phyloP scores from a whole-genome alignment of 2,797 vertebrate genomes.

The Girardinus metallicus region DNA sequence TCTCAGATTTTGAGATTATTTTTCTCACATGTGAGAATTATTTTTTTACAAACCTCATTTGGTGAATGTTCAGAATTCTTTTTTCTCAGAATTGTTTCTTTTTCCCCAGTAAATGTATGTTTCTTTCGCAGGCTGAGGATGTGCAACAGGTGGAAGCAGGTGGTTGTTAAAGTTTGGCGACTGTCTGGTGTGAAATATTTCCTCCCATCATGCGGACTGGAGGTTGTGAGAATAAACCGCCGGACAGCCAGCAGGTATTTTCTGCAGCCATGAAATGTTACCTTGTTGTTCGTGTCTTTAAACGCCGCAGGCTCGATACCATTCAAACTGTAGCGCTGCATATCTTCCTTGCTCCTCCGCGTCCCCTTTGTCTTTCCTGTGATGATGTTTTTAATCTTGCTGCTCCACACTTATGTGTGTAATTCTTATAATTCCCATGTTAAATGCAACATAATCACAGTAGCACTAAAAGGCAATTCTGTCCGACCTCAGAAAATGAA shows the following conservation, averaged over 20 bases:
- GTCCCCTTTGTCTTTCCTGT: conserved; percentile 21
- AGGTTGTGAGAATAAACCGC: conserved; percentile 31
- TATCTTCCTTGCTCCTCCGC: background rate
- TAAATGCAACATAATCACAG: conserved; percentile 72
- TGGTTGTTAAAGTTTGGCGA: conserved; percentile 21
- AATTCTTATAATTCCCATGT: conserved; percentile 76
- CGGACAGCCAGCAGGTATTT: conserved; percentile 24
- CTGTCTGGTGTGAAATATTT: conserved; percentile 52
- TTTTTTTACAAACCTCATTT: too few species aligned
- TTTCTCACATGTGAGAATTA: too few species aligned
- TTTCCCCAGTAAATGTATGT: conserved; percentile 4
- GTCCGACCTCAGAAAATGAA: conserved; percentile 73
- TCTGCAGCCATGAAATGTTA: conserved; percentile 15
- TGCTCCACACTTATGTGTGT: conserved; percentile 51
- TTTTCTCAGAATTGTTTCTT: too few species aligned
- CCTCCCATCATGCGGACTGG: conserved; percentile 8
- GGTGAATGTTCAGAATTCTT: too few species aligned
- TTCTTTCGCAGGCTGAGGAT: conserved; percentile 19
- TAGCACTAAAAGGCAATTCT: conserved; percentile 70
- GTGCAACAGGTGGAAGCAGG: conserved; percentile 33
- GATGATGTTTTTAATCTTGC: conserved; percentile 68
- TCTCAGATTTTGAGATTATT: too few species aligned
- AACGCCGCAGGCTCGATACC: conserved; percentile 37
- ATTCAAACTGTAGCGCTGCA: conserved; percentile 60
- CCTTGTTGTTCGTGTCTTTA: conserved; percentile 20